Evolutionary conservation across 2,888 invertebrate species (phyloP).

Genomic region (Oeneis ivallda): DNA sequence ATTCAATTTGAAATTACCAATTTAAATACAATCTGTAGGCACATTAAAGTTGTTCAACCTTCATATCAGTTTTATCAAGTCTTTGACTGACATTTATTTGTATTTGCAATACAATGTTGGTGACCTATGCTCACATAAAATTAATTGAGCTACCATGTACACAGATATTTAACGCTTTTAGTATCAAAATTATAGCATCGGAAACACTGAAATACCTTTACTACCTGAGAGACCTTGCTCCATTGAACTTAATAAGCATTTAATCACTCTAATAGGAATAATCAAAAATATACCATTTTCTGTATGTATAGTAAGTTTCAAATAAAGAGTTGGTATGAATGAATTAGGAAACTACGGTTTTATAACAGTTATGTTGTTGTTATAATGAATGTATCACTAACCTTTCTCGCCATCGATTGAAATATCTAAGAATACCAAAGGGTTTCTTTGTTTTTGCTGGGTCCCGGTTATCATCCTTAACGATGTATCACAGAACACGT

Average conservation of each 20-base stretch:
- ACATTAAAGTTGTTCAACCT: slow-evolving; percentile 20
- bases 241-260: slow-evolving; percentile 42
- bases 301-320: slow-evolving; percentile 2
- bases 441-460: slow-evolving; percentile 74
- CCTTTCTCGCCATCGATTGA: slow-evolving; percentile 85
- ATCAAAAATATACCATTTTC: slow-evolving; percentile 40
- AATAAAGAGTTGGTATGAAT: background rate
- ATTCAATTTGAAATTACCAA: slow-evolving; percentile 10
- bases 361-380: background rate
- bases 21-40: slow-evolving; percentile 4
- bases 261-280: slow-evolving; percentile 36
- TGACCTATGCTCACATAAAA: slow-evolving; percentile 3
- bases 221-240: slow-evolving; percentile 54
- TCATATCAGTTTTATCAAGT: background rate
- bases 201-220: slow-evolving; percentile 28
- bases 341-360: background rate
- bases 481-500: slow-evolving; percentile 31
- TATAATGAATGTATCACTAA: slow-evolving; percentile 52
- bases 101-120: background rate
- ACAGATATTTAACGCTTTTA: background rate
- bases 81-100: slow-evolving; percentile 11
- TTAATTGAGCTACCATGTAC: slow-evolving; percentile 1
- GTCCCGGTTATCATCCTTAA: slow-evolving; percentile 44
- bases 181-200: background rate
- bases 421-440: slow-evolving; percentile 87